Conservation (phyloP, 1,140 invertebrate genomes). For the Euwallacea fornicatus region DNA sequence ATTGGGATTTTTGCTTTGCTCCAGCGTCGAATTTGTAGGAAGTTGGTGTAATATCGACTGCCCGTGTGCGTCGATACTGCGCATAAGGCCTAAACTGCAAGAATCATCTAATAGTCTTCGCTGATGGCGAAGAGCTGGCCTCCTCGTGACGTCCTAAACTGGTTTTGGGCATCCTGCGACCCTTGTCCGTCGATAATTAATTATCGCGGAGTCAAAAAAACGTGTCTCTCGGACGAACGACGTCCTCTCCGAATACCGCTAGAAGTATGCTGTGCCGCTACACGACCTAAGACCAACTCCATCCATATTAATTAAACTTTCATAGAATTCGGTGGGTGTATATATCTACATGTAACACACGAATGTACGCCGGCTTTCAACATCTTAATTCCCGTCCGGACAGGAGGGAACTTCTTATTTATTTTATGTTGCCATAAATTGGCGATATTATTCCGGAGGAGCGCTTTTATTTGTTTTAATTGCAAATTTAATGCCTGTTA, state of each 20-base stretch:
- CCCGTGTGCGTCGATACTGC: too few species aligned
- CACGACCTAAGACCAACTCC: slow-evolving; percentile 6
- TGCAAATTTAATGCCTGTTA: slow-evolving; percentile 25
- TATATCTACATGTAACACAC: slow-evolving; percentile 22
- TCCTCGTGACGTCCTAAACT: not conserved
- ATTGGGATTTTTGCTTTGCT: slow-evolving; percentile 9
- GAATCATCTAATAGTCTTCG: too few species aligned
- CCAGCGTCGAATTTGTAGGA: not conserved
- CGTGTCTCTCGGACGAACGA: not conserved
- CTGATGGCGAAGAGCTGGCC: too few species aligned
- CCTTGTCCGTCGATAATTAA: slow-evolving; percentile 3
- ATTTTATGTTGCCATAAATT: slow-evolving; percentile 27
- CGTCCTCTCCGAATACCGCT: slow-evolving; percentile 2
- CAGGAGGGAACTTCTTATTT: slow-evolving; percentile 20
- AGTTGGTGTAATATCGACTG: slow-evolving; percentile 5
- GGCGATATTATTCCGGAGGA: slow-evolving; percentile 15
- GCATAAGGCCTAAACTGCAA: too few species aligned
- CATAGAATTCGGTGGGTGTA: slow-evolving; percentile 29
- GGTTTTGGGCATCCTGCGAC: not conserved
- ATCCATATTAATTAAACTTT: slow-evolving; percentile 29
- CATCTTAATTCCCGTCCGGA: slow-evolving; percentile 16
- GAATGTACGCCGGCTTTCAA: slow-evolving; percentile 22
- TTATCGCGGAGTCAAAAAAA: not conserved
- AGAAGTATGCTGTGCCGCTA: slow-evolving; percentile 5
- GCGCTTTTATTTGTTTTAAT: slow-evolving; percentile 26